Percentiles rank a stretch among this genome's conserved stretches.
Evolutionary conservation across 64 coral and sea anemone genomes (phyloP).

Genomic region (Montipora foliosa): DNA sequence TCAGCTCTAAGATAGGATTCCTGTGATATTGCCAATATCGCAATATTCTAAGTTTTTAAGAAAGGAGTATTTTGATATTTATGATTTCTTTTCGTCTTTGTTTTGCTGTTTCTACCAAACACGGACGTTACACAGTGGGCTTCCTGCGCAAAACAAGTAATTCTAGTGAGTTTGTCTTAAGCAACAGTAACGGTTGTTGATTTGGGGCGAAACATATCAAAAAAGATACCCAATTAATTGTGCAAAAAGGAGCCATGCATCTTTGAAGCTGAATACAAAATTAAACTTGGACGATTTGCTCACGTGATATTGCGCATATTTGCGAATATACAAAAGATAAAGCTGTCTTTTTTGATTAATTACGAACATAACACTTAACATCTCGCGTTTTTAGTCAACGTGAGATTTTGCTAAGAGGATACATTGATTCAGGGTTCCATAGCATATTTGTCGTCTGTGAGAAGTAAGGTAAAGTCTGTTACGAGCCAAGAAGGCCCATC

Average conservation of each 20-base stretch:
- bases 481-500: no score
- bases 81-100: not conserved
- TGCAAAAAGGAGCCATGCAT: not conserved
- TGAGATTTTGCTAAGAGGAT: no score
- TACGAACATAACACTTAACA: not conserved
- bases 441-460: not conserved
- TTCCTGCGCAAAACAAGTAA: not conserved
- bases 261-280: not conserved
- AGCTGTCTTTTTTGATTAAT: not conserved
- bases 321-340: not conserved
- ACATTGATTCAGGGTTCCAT: not conserved
- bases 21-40: not conserved
- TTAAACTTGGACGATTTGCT: not conserved
- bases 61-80: conserved; percentile 1
- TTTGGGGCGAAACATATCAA: not conserved
- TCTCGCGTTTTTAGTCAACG: not conserved
- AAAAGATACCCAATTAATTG: not conserved
- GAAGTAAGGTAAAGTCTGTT: not conserved
- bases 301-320: not conserved
- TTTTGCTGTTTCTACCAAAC: conserved; percentile 11
- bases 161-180: not conserved
- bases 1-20: not conserved
- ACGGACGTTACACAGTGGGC: not conserved
- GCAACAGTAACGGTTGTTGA: not conserved
- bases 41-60: not conserved